Percentiles rank a stretch among this genome's conserved stretches.
Evolutionary conservation across 2,797 vertebrate genomes (phyloP).

Genomic region (Limnodromus scolopaceus): DNA sequence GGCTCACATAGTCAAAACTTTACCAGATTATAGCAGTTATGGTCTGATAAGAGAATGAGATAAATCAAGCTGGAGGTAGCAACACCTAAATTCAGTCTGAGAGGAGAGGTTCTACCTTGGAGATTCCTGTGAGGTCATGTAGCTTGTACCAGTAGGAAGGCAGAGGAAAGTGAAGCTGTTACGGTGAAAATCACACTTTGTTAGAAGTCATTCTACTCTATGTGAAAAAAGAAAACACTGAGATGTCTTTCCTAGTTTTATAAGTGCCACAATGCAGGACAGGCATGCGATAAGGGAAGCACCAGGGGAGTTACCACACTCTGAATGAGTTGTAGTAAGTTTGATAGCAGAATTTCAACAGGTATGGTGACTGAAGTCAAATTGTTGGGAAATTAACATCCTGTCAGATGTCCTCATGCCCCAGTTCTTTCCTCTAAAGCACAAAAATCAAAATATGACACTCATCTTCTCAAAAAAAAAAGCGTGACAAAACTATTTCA

Average conservation of each 20-base stretch:
- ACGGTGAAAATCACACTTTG: neutral
- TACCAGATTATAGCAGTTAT: neutral
- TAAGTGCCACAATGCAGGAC: neutral
- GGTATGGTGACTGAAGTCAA: neutral
- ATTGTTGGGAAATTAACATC: neutral
- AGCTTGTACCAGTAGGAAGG: neutral
- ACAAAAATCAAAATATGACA: neutral
- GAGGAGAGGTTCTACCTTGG: neutral
- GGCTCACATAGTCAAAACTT: conserved; percentile 24
- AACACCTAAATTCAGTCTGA: neutral
- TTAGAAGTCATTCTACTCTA: neutral
- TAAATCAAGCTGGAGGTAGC: neutral
- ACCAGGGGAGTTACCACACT: neutral
- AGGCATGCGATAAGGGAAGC: neutral
- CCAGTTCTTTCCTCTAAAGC: neutral
- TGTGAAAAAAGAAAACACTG: neutral
- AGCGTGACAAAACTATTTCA: neutral
- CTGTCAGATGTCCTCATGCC: neutral
- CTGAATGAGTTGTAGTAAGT: neutral
- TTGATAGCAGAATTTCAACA: neutral
- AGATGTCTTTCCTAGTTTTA: neutral
- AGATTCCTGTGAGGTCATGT: rapidly evolving
- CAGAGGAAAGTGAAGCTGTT: neutral
- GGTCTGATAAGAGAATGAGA: conserved; percentile 7
- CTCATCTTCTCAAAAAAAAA: neutral